Percentiles rank a stretch among this genome's conserved stretches.
phyloP scores from a whole-genome alignment of 2,888 invertebrate species.

The Encarsia formosa region DNA sequence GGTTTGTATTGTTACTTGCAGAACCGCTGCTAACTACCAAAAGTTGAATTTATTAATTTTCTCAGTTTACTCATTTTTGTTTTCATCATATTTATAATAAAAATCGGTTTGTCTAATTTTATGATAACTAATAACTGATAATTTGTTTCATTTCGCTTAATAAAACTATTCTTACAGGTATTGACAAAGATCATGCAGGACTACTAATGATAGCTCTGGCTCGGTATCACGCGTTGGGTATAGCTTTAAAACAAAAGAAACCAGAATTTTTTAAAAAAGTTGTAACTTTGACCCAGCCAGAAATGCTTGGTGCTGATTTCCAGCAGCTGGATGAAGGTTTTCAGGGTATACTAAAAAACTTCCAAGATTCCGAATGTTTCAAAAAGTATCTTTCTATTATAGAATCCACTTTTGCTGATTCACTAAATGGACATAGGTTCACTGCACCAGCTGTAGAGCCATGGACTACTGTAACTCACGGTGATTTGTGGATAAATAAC shows the following conservation, averaged over 20 bases:
- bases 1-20: no score
- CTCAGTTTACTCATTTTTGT: no score
- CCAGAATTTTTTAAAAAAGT: constrained; percentile 42
- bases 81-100: no score
- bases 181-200: constrained; percentile 53
- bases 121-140: no score
- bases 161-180: constrained; percentile 37
- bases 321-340: constrained; percentile 34
- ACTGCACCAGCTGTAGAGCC: constrained; percentile 39
- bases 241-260: constrained; percentile 53
- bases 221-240: constrained; percentile 57
- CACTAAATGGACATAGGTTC: constrained; percentile 5
- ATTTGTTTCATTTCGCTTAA: no score
- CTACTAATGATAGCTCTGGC: constrained; percentile 54
- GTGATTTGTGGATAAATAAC: constrained; percentile 62
- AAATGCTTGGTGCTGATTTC: constrained; percentile 40
- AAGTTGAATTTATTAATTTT: no score
- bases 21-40: no score
- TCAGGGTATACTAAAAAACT: constrained; percentile 26
- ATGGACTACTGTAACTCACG: constrained; percentile 57
- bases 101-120: no score
- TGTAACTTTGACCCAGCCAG: constrained; percentile 35
- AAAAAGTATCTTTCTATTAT: constrained; percentile 13
- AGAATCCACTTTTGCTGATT: neutral
- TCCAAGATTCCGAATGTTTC: constrained; percentile 39